Conservation (phyloP, 1,140 invertebrate genomes). For the Cotesia chilonis region DNA sequence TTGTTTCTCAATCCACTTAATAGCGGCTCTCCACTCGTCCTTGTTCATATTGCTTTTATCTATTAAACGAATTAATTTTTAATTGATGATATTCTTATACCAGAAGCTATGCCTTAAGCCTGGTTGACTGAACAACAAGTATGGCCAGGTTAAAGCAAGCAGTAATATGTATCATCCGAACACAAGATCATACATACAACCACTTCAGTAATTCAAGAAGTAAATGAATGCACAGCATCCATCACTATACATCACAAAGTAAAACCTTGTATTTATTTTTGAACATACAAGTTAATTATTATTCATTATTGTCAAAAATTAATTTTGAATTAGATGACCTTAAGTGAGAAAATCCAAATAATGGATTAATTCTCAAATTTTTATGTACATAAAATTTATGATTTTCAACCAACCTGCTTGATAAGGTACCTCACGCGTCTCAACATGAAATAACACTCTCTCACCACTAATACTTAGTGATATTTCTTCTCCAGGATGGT, state of each 20-base stretch:
- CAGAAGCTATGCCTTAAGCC: slow-evolving; percentile 16
- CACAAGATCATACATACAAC: slow-evolving; percentile 28
- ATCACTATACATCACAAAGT: not conserved
- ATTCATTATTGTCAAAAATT: too few species aligned
- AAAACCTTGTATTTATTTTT: too few species aligned
- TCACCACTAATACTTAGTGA: too few species aligned
- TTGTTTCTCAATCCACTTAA: slow-evolving; percentile 9
- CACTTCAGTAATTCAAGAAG: slow-evolving; percentile 15
- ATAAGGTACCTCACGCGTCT: too few species aligned
- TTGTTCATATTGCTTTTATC: slow-evolving; percentile 18
- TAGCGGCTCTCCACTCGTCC: slow-evolving; percentile 6
- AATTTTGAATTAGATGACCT: too few species aligned
- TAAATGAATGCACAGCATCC: slow-evolving; percentile 18
- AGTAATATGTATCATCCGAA: slow-evolving; percentile 13
- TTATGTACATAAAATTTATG: too few species aligned
- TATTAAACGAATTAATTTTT: slow-evolving; percentile 5
- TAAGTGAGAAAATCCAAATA: too few species aligned
- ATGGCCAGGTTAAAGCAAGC: slow-evolving; percentile 23
- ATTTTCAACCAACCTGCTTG: too few species aligned
- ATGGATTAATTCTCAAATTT: too few species aligned
- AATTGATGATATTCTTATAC: slow-evolving; percentile 7
- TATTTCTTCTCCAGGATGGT: too few species aligned
- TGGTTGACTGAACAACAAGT: slow-evolving; percentile 28
- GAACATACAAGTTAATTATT: too few species aligned
- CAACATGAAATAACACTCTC: too few species aligned